A percentile compares a stretch with the other conserved stretches of the same genome.
phyloP scores from a whole-genome alignment of 1,140 invertebrate species.

The Diabrotica undecimpunctata region DNA sequence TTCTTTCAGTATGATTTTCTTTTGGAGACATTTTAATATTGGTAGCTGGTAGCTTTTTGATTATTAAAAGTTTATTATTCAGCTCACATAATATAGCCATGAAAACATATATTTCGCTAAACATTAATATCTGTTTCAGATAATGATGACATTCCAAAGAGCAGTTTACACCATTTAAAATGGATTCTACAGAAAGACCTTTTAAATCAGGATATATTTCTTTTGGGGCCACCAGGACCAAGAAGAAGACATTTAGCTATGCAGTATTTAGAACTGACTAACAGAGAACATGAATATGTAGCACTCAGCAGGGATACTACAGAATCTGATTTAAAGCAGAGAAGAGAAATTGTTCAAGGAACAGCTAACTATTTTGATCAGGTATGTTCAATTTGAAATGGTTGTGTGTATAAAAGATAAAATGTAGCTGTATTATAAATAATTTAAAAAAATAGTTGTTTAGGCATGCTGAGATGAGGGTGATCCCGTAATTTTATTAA shows the following conservation, averaged over 20 bases:
- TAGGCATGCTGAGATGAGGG: too few relatives aligned
- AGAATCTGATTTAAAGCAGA: conserved; percentile 93
- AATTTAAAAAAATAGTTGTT: too few relatives aligned
- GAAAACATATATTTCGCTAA: conserved; percentile 14
- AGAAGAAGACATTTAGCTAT: conserved; percentile 71
- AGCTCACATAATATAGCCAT: too few relatives aligned
- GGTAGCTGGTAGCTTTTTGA: too few relatives aligned
- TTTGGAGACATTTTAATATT: too few relatives aligned
- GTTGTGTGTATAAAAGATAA: background rate
- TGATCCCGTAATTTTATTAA: too few relatives aligned
- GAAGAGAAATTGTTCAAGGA: conserved; percentile 83
- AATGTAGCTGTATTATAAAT: background rate
- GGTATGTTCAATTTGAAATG: conserved; percentile 53
- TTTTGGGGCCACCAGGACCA: conserved; percentile 86
- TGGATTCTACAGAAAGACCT: conserved; percentile 95
- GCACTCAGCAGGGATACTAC: conserved; percentile 93
- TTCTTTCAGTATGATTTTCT: too few relatives aligned
- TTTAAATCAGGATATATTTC: conserved; percentile 91
- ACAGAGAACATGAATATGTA: conserved; percentile 89
- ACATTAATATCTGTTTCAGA: conserved; percentile 29
- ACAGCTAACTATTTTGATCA: conserved; percentile 93
- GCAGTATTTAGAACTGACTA: conserved; percentile 83
- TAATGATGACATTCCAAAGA: conserved; percentile 56
- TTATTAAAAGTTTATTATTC: too few relatives aligned
- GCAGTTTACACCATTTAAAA: conserved; percentile 74